Evolutionary conservation across 2,797 vertebrate species (phyloP).

Genomic region (Moxostoma hubbsi): DNA sequence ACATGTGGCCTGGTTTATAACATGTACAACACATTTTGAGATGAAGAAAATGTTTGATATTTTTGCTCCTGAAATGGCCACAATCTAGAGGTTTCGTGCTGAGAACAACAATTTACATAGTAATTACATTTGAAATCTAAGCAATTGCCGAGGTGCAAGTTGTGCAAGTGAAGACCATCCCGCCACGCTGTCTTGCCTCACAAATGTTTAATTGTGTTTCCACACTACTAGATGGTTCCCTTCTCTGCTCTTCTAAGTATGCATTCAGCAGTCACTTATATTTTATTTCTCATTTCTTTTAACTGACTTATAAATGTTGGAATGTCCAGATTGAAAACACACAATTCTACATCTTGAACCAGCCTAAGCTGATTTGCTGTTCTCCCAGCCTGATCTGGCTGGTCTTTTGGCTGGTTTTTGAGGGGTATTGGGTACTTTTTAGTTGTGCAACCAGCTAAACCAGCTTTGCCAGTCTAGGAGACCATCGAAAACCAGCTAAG

Average conservation of each 20-base stretch:
- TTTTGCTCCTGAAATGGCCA: slow-evolving; percentile 16
- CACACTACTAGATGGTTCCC: slow-evolving; percentile 28
- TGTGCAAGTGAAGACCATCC: background rate
- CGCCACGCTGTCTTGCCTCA: background rate
- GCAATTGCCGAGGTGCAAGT: slow-evolving; percentile 8
- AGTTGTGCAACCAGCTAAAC: background rate
- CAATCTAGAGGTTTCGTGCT: slow-evolving; percentile 7
- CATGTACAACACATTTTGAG: background rate
- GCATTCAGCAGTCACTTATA: background rate
- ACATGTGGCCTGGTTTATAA: too few species aligned
- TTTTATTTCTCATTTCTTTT: slow-evolving; percentile 12
- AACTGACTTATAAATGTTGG: background rate
- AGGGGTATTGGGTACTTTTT: background rate
- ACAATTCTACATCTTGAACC: too few species aligned
- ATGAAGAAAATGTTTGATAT: slow-evolving; percentile 9
- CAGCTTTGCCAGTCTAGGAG: background rate
- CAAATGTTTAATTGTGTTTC: slow-evolving; percentile 16
- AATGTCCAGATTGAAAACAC: background rate
- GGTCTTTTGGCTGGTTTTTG: too few species aligned
- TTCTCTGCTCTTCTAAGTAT: slow-evolving; percentile 32
- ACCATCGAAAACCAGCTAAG: too few species aligned
- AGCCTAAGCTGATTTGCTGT: too few species aligned
- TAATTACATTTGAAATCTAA: slow-evolving; percentile 36
- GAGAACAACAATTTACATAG: slow-evolving; percentile 59
- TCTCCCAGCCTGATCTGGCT: too few species aligned